Percentiles rank a stretch among this genome's conserved stretches.
Evolutionary conservation across 2,113 vertebrate species (phyloP).

Genomic region (Rhinichthys klamathensis): DNA sequence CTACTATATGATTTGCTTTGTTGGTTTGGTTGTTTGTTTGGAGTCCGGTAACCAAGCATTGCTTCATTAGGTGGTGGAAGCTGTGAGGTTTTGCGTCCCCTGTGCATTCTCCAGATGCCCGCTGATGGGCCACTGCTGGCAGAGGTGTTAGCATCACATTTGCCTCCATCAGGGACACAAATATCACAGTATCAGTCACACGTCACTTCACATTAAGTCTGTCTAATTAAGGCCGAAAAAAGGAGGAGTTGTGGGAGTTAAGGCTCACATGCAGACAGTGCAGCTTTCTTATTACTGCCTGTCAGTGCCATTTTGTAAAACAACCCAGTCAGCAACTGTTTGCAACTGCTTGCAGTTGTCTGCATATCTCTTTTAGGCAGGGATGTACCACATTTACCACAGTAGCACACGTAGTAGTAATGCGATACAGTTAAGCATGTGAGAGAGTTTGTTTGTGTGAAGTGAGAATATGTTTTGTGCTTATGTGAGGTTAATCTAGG

Average conservation of each 20-base stretch:
- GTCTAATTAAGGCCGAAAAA: slow-evolving; percentile 45
- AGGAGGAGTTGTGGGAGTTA: slow-evolving; percentile 8
- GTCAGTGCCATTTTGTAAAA: slow-evolving; percentile 33
- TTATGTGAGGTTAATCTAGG: no score
- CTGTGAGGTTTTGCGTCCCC: slow-evolving; percentile 50
- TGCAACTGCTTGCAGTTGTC: slow-evolving; percentile 11
- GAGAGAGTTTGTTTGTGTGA: no score
- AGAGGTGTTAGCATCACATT: slow-evolving; percentile 67
- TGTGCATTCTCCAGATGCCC: slow-evolving; percentile 54
- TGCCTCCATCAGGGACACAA: slow-evolving; percentile 63
- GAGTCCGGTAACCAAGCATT: slow-evolving; percentile 54
- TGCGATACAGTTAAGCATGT: no score
- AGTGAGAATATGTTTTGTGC: no score
- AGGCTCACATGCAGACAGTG: slow-evolving; percentile 15
- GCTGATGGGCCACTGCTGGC: slow-evolving; percentile 56
- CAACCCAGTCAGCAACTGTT: slow-evolving; percentile 34
- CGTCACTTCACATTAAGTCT: slow-evolving; percentile 50
- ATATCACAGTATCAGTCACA: slow-evolving; percentile 57
- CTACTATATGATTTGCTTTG: slow-evolving; percentile 42
- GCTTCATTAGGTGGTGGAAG: slow-evolving; percentile 54
- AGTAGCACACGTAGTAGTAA: no score
- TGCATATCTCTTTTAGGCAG: background rate
- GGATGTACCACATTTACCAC: no score
- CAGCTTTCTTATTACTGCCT: slow-evolving; percentile 20
- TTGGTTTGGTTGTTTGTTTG: slow-evolving; percentile 48